Base-by-base conservation (phyloP, 2,888 invertebrate species). In the Phengaris arion region DNA sequence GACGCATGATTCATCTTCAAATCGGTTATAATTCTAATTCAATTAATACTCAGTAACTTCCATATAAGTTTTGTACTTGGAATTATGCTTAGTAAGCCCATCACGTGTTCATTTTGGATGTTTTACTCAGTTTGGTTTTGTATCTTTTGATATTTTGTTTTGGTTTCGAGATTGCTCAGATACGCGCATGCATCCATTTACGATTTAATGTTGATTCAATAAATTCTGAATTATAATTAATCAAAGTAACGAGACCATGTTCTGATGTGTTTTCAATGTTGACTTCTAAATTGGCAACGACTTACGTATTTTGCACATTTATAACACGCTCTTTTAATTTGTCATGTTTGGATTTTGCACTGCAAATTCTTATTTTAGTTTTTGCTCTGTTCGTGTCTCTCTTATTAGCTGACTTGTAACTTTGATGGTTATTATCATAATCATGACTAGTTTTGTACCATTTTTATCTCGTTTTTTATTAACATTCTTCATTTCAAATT, bases 1-100 rank as follows among this genome's bases (percentile, higher is more conserved):
- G 86, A 87, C 82, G 85, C 85, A 87, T 91, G 92, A 92, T 86
- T 91, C 92, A 91, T 90, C 88, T 85, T 87, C 89, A 86, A 90
- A 90, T 89, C 87, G 85, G 89, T 87, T 82, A 86, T 84, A 86
- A 88, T 88, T 89, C 86, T 88, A 86, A 90, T 90, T 89, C 89
- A 90, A 90, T 91, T 90, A 88, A 84, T 87, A 86, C 84, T 83
- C 83, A 84, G 85, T 85, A 87, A 87, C 85, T 82, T 85, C 86
- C 88, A 87, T 87, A 87, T 86, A 81, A 79, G 87, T 81, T 57
- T 79, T 79, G 82, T 84, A 85, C 86, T 85, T 82, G 83, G 82
- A 81, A 83, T 79, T 81, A 81, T 83, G 81, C 81, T 85, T 84
- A 55, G 70, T 76, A 76, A 76, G 74, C 59, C 68, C 69, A 55